Base-by-base conservation (phyloP, 2,113 vertebrate species). In the Xyrauchen texanus region DNA sequence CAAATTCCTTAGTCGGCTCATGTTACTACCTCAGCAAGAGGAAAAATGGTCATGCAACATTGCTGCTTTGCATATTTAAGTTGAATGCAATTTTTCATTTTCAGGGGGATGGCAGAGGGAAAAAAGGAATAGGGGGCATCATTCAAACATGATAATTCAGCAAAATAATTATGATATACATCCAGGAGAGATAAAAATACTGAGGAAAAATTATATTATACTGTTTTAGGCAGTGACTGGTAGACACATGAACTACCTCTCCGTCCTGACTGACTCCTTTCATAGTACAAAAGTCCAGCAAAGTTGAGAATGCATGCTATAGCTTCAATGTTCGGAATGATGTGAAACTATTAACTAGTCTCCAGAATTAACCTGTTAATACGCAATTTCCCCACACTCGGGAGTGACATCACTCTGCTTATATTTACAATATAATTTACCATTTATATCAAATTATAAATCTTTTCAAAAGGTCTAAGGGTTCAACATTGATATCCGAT, bases 1-100 rank as follows among this genome's bases (percentile, higher is more conserved):
- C 84, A 86, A 86, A 92, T 92, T 92, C 91, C 90, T 88, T 74
- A 83, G 76, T 52, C 80, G 4, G 88, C 90, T 91, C 89, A 88
- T 85, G 85, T 91, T 91, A 91, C 91, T 75, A 85, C 77, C 83
- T 84, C 81, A 86, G 86, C 60, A 44, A 69, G 46, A 16, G 66
- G 8, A 49, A 75, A 73, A 68, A 74, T 51, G 63, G 11, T 16
- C 42, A 58, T 55, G 11, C 52, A 72, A 58, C 74, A 34, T 44
- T 55, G 57, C 34, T 16, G 67, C 70, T 81, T 65, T 68, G 63
- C 21, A 75, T 74, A 44, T 75, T 61, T 21, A 15, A n/a, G 15
- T 44, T 53, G 21, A 9, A 34, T 11, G 49, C 34, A 46, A 58
- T 13, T 15, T 63, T 74, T 52, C 21, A 1, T 34, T 34, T 34